These are phyloP conservation scores for Watsonalla binaria DNA, from an alignment of 2,888 invertebrate species.

Conservation along the genomic window DNA sequence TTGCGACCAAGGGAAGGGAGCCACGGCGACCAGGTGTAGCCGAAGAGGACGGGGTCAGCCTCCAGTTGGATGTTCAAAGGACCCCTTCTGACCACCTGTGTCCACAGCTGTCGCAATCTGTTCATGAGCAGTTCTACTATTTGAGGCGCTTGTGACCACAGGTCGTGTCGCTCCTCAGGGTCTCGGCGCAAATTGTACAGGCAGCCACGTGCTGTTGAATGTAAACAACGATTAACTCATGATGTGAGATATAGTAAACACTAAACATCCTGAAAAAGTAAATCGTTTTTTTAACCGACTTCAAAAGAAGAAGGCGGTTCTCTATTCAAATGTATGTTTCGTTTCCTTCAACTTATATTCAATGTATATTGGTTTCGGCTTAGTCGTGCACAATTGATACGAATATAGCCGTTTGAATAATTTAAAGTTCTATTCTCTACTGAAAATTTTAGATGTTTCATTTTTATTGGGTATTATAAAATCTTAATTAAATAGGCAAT, in stretches of 20 bases:
- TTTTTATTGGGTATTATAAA: no score
- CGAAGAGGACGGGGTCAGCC: constrained; percentile 84
- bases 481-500: no score
- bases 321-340: no score
- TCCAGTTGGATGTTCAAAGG: constrained; percentile 65
- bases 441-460: no score
- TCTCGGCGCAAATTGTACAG: constrained; percentile 87
- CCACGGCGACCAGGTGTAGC: constrained; percentile 87
- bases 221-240: not conserved
- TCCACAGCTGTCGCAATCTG: constrained; percentile 57
- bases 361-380: no score
- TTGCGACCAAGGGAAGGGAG: constrained; percentile 8
- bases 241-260: not conserved
- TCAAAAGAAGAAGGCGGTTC: no score
- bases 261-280: no score
- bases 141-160: constrained; percentile 73
- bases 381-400: no score
- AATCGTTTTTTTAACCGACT: no score
- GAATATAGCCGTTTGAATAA: no score
- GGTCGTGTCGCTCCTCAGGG: constrained; percentile 88
- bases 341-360: no score
- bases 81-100: constrained; percentile 69
- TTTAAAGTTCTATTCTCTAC: no score
- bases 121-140: constrained; percentile 62
- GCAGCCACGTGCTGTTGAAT: constrained; percentile 77